A percentile compares a stretch with the other conserved stretches of the same genome.
These are phyloP conservation scores for Oscheius onirici DNA, from an alignment of 2,888 invertebrate genomes.

Conservation along the genomic window DNA sequence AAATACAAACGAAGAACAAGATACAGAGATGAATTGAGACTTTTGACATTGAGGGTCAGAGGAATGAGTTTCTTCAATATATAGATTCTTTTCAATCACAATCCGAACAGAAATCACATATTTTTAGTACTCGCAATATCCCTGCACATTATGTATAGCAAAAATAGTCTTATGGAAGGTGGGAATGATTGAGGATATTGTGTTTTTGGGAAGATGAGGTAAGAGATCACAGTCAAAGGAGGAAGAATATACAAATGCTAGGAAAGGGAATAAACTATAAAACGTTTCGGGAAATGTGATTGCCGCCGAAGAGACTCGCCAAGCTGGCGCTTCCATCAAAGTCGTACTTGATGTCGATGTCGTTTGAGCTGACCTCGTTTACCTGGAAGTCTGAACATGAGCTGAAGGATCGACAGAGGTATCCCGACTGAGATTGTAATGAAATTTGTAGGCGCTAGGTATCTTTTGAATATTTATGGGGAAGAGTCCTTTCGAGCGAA, in stretches of 20 bases:
- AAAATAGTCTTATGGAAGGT: neutral
- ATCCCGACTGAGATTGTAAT: too few relatives aligned
- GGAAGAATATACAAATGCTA: neutral
- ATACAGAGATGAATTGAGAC: neutral
- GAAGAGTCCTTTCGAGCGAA: too few relatives aligned
- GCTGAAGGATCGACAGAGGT: neutral
- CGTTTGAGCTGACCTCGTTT: constrained; percentile 53
- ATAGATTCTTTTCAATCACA: neutral
- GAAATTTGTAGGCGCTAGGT: too few relatives aligned
- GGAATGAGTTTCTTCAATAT: constrained; percentile 1
- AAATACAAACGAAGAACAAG: neutral
- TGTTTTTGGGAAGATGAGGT: neutral
- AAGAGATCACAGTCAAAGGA: constrained; percentile 15
- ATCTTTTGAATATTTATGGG: too few relatives aligned
- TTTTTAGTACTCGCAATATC: constrained; percentile 12
- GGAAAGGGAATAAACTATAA: neutral
- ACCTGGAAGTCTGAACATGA: constrained; percentile 42
- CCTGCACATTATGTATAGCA: constrained; percentile 23
- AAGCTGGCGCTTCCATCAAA: neutral
- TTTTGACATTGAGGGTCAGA: neutral
- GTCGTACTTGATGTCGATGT: constrained; percentile 31
- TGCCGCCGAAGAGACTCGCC: constrained; percentile 2
- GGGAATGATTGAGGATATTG: neutral
- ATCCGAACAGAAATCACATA: neutral
- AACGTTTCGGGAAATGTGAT: constrained; percentile 4